A percentile compares a stretch with the other conserved stretches of the same genome.
phyloP scores from a whole-genome alignment of 2,113 vertebrate species.

The Ammodramus savannarum region DNA sequence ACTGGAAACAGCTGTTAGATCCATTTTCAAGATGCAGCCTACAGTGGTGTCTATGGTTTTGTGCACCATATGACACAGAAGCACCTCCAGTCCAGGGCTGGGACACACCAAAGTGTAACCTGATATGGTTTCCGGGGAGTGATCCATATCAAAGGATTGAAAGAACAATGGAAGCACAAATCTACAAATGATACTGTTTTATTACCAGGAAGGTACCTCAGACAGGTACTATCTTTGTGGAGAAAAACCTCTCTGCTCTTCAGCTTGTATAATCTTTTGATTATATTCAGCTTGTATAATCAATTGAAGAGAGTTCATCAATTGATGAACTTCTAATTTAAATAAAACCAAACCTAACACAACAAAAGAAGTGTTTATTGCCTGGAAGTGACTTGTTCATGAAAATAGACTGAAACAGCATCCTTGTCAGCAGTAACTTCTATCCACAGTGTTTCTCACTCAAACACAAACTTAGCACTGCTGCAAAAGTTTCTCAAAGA shows the following conservation, averaged over 20 bases:
- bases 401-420: neutral
- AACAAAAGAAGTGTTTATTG: neutral
- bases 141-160: neutral
- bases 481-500: neutral
- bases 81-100: neutral
- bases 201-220: neutral
- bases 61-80: neutral
- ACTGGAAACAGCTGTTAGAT: neutral
- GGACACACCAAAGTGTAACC: neutral
- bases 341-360: neutral
- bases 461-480: neutral
- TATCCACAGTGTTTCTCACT: neutral
- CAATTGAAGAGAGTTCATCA: neutral
- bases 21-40: neutral
- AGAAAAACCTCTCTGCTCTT: neutral
- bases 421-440: neutral
- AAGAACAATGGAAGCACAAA: neutral
- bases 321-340: neutral
- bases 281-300: neutral
- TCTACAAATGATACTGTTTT: neutral
- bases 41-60: neutral
- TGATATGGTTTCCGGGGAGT: neutral
- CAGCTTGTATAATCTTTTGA: neutral
- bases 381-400: neutral
- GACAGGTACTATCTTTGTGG: neutral